Evolutionary conservation across 2,113 vertebrate species (phyloP).

Genomic region (Nothobranchius kuhntae): DNA sequence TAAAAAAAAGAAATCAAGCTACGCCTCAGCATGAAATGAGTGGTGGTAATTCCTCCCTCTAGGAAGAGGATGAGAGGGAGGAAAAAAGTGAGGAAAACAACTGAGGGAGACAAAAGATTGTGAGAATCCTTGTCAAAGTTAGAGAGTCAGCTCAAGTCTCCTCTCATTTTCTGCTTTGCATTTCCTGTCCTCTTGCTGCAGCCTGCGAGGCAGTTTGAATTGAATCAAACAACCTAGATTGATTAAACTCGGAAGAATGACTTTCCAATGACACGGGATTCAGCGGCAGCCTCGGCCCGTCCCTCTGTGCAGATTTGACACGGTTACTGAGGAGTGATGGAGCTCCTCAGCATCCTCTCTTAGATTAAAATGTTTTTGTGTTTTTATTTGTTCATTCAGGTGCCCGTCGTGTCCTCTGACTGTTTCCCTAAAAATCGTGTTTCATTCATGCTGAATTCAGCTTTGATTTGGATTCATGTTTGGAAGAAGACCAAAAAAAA

Average conservation of each 20-base stretch:
- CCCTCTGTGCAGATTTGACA: constrained; percentile 66
- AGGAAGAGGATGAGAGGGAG: constrained; percentile 47
- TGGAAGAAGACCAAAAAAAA: constrained; percentile 55
- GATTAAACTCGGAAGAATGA: constrained; percentile 74
- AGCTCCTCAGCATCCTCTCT: constrained; percentile 31
- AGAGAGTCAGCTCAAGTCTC: constrained; percentile 58
- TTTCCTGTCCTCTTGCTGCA: constrained; percentile 33
- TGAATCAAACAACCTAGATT: constrained; percentile 73
- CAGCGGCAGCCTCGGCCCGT: constrained; percentile 45
- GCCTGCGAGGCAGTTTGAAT: constrained; percentile 66
- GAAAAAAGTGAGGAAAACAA: constrained; percentile 24
- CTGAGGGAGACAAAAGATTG: constrained; percentile 39
- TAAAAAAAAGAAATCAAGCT: constrained; percentile 54
- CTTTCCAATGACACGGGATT: constrained; percentile 67
- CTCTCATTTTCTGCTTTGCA: constrained; percentile 56
- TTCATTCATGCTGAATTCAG: constrained; percentile 47
- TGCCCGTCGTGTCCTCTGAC: constrained; percentile 38
- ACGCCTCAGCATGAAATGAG: constrained; percentile 79
- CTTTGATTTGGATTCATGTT: constrained; percentile 51
- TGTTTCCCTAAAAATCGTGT: constrained; percentile 51
- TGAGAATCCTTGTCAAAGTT: constrained; percentile 68
- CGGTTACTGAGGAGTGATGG: constrained; percentile 59
- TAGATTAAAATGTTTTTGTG: constrained; percentile 23
- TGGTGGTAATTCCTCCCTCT: constrained; percentile 74
- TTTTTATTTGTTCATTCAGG: neutral